Evolutionary conservation across 2,888 invertebrate genomes (phyloP).

Genomic region (Antitype chi): DNA sequence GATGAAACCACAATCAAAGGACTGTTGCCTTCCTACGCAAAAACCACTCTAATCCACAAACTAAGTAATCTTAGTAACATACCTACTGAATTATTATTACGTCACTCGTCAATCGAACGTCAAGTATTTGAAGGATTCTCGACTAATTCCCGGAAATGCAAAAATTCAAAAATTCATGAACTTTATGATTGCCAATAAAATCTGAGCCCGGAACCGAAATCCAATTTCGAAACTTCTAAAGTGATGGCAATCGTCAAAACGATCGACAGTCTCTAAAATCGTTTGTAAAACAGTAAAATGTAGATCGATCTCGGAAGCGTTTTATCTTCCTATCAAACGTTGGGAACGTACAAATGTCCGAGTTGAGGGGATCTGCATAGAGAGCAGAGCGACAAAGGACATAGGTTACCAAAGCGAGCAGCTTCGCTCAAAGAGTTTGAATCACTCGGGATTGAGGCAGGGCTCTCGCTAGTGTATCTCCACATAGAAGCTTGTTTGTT

Average conservation of each 20-base stretch:
- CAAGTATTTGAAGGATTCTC: constrained; percentile 17
- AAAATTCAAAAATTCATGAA: constrained; percentile 57
- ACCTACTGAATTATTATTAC: constrained; percentile 10
- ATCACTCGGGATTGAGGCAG: constrained; percentile 68
- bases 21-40: constrained; percentile 62
- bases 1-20: constrained; percentile 76
- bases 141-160: constrained; percentile 21
- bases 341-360: constrained; percentile 71
- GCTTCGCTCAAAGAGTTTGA: constrained; percentile 71
- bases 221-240: constrained; percentile 63
- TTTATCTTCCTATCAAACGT: constrained; percentile 72
- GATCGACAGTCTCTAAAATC: constrained; percentile 53
- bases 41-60: constrained; percentile 70
- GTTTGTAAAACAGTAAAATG: constrained; percentile 56
- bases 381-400: constrained; percentile 72
- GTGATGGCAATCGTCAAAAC: constrained; percentile 61
- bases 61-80: constrained; percentile 23
- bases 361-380: constrained; percentile 70
- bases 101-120: constrained; percentile 29
- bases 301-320: constrained; percentile 61
- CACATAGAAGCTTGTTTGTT: constrained; percentile 43
- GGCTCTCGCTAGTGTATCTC: constrained; percentile 60
- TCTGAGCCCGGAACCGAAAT: constrained; percentile 49
- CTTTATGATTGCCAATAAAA: constrained; percentile 61
- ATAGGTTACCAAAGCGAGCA: constrained; percentile 65